Conservation (phyloP, 2,113 vertebrate species). For the Cromileptes altivelis region DNA sequence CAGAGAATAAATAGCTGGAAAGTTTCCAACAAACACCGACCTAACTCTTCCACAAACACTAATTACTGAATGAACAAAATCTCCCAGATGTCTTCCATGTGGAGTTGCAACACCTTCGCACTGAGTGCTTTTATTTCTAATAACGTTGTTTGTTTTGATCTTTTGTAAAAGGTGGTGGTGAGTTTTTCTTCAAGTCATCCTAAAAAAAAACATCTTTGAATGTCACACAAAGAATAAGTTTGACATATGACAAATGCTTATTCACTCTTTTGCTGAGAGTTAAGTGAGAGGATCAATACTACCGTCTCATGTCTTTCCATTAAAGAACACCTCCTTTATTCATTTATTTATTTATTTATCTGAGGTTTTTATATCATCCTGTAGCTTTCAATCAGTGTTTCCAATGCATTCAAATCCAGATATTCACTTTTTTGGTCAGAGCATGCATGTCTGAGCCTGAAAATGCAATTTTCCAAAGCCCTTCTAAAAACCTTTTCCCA, state of each 20-base stretch:
- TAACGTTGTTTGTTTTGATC: background rate
- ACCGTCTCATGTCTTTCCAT: no score
- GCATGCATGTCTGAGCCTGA: no score
- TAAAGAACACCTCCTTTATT: no score
- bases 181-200: background rate
- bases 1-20: slow-evolving; percentile 18
- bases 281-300: background rate
- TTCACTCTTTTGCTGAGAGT: background rate
- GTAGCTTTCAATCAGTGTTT: no score
- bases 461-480: no score
- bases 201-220: background rate
- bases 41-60: slow-evolving; percentile 12
- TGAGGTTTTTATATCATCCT: no score
- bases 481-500: no score
- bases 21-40: background rate
- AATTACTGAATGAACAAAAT: slow-evolving; percentile 27
- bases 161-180: background rate
- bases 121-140: background rate
- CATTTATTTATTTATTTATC: no score
- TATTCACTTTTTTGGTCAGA: no score
- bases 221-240: background rate
- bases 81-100: background rate
- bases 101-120: background rate
- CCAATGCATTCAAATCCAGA: no score
- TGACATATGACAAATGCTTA: background rate